These are phyloP conservation scores for Eudyptes chrysolophus DNA, from an alignment of 2,113 vertebrate species.

Conservation along the genomic window DNA sequence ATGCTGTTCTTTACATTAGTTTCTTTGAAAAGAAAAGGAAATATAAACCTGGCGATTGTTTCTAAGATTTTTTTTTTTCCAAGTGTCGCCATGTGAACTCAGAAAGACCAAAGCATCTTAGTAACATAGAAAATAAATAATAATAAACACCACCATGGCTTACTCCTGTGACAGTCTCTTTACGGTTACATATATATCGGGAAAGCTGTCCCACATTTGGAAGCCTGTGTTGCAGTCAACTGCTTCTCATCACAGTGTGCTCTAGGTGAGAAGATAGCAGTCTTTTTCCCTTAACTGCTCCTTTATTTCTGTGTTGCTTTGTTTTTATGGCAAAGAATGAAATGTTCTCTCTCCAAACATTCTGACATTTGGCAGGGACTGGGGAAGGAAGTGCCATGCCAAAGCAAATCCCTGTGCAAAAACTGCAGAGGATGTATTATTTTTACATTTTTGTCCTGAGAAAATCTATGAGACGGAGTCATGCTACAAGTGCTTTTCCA, in stretches of 20 bases:
- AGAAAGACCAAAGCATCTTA: neutral
- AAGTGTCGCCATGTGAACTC: neutral
- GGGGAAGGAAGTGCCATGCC: neutral
- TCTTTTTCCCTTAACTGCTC: neutral
- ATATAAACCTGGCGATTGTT: constrained; percentile 21
- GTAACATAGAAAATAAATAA: neutral
- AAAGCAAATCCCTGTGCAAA: constrained; percentile 23
- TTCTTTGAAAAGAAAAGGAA: constrained; percentile 40
- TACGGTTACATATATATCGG: neutral
- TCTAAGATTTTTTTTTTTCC: neutral
- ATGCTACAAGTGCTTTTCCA: neutral
- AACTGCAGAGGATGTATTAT: neutral
- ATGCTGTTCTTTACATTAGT: constrained; percentile 48
- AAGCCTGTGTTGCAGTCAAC: neutral
- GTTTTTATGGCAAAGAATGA: constrained; percentile 21
- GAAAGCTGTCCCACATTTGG: neutral
- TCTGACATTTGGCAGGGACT: neutral
- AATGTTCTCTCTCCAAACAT: constrained; percentile 22
- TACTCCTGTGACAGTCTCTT: neutral
- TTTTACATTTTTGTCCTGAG: neutral
- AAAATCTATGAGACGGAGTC: neutral
- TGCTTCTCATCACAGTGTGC: neutral
- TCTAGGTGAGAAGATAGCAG: neutral
- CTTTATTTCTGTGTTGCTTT: constrained; percentile 22
- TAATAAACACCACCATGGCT: accelerated